Base-by-base conservation (phyloP, 2,113 vertebrate genomes). In the Anarhynchus alexandrinus region DNA sequence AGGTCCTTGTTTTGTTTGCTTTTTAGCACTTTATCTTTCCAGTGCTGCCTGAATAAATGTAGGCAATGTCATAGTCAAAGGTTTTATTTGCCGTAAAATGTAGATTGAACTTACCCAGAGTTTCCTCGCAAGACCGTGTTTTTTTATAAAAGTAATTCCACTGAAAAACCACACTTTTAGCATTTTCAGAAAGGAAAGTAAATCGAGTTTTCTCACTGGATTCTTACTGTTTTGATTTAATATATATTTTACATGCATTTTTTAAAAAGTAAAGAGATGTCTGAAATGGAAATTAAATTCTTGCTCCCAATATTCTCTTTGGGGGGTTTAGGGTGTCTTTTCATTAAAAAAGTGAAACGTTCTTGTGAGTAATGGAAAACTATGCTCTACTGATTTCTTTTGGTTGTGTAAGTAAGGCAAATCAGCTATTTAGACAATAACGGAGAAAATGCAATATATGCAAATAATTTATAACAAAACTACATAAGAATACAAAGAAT, bases 151-250 rank as follows among this genome's bases (percentile, higher is more conserved):
- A 87, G 19, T 14, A 64, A 61, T 86, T 76, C 19, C 29, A 42
- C 25, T 54, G 16, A 30, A 69, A 66, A 23, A 5, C 1, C 2
- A 6, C 12, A 7, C 11, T 47, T 51, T 7, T 10, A 29, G 1
- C n/a, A 4, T 58, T 89, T 86, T 73, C 38, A 71, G 38, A 79
- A 71, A 47, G 54, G 5, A 85, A 87, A 91, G 87, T 20, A 69
- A 61, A 69, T 29, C 58, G 9, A 30, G 10, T 6, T 59, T 91
- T 87, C 54, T 85, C 23, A 8, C 30, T 52, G 22, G 8, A 15
- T 73, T 93, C 23, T 71, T 78, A 43, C 7, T 59, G n/a, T 8
- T 96, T 77, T 59, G 22, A 72, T 71, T 89, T 61, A 43, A 40
- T 89, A 67, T 69, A 3, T 27, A 18, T 29, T 74, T 70, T 61